A percentile compares a stretch with the other conserved stretches of the same genome.
phyloP scores from a whole-genome alignment of 2,888 invertebrate genomes.

The Idaea biselata region DNA sequence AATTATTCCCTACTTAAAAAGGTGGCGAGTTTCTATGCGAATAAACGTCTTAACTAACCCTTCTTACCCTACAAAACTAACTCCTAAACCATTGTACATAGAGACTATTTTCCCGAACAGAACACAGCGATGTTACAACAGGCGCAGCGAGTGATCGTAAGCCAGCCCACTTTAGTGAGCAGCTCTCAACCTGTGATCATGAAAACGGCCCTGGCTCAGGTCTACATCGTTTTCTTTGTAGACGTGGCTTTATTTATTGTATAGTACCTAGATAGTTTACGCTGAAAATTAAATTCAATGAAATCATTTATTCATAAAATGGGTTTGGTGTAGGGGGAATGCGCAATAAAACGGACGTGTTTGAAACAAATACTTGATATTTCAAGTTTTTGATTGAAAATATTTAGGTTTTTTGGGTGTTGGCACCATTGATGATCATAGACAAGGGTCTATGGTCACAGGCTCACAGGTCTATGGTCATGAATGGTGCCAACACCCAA shows the following conservation, averaged over 20 bases:
- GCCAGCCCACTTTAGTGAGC: conserved; percentile 68
- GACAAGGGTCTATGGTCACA: too few relatives aligned
- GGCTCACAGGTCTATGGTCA: too few relatives aligned
- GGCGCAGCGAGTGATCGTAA: conserved; percentile 70
- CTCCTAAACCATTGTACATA: conserved; percentile 11
- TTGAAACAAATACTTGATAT: too few relatives aligned
- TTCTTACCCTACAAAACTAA: background rate
- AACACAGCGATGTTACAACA: conserved; percentile 75
- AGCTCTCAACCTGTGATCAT: conserved; percentile 68
- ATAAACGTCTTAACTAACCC: background rate
- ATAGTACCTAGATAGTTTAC: too few relatives aligned
- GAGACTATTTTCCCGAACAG: conserved; percentile 39
- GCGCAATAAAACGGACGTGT: too few relatives aligned
- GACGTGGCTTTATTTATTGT: conserved; percentile 17
- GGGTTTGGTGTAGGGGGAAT: too few relatives aligned
- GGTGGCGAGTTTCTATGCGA: background rate
- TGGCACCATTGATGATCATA: too few relatives aligned
- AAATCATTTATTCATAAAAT: too few relatives aligned
- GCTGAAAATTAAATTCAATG: too few relatives aligned
- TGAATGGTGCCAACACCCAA: too few relatives aligned
- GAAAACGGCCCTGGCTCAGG: conserved; percentile 54
- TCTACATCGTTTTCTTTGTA: conserved; percentile 25
- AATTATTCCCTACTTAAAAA: background rate
- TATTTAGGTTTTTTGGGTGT: too few relatives aligned
- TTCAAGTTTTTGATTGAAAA: too few relatives aligned